Percentiles rank a stretch among this genome's conserved stretches.
phyloP scores from a whole-genome alignment of 2,888 invertebrate genomes.

The Cotesia congregata region DNA sequence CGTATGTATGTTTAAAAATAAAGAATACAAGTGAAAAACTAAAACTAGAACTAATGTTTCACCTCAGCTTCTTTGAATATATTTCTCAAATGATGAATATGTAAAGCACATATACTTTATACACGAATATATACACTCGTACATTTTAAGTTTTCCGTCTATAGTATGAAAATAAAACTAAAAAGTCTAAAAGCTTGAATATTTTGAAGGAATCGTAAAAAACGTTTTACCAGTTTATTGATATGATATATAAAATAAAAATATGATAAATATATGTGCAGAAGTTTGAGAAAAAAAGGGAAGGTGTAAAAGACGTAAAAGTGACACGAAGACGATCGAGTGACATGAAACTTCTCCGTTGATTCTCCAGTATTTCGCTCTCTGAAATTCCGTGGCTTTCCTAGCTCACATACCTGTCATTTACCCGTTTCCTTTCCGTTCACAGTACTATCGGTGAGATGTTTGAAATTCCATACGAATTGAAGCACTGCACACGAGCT shows the following conservation, averaged over 20 bases:
- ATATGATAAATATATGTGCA: neutral
- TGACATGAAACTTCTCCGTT: constrained; percentile 21
- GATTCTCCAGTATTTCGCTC: constrained; percentile 3
- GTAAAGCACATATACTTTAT: neutral
- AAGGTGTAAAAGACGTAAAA: constrained; percentile 1
- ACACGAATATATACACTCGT: neutral
- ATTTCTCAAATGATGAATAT: neutral
- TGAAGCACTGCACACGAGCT: neutral
- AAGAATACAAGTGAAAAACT: neutral
- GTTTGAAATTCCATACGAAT: constrained; percentile 14
- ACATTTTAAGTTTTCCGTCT: neutral
- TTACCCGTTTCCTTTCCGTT: constrained; percentile 7
- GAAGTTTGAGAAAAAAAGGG: neutral
- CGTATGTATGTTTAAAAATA: neutral
- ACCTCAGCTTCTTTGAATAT: neutral
- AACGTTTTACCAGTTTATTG: neutral
- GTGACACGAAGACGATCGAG: constrained; percentile 21
- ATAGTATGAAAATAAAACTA: neutral
- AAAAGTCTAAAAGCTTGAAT: neutral
- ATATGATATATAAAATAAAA: constrained; percentile 6
- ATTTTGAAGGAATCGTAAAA: neutral
- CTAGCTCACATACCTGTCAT: constrained; percentile 15
- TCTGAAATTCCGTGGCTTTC: constrained; percentile 13
- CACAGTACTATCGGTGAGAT: constrained; percentile 11
- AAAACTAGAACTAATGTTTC: neutral